Percentiles rank a stretch among this genome's conserved stretches.
These are phyloP conservation scores for Leptarthrus brevirostris DNA, from an alignment of 2,888 invertebrate species.

Conservation along the genomic window DNA sequence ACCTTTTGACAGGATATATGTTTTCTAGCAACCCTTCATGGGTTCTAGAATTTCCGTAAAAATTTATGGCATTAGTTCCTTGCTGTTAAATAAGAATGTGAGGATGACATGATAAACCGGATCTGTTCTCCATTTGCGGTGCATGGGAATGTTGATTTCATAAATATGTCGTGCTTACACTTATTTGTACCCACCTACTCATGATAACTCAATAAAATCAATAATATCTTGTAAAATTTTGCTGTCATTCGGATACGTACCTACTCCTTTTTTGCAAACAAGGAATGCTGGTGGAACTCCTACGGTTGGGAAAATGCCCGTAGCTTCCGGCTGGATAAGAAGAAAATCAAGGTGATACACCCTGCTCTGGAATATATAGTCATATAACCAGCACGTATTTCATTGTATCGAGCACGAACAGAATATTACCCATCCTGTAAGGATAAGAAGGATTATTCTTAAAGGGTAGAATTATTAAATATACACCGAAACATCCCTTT, in stretches of 20 bases:
- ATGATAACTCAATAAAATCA: conserved; percentile 41
- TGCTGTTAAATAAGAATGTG: conserved; percentile 16
- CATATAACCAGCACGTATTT: conserved; percentile 34
- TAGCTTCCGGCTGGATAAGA: conserved; percentile 9
- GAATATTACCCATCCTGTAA: conserved; percentile 12
- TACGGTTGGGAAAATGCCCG: neutral
- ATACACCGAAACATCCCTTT: neutral
- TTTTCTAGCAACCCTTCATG: neutral
- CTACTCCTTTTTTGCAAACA: neutral
- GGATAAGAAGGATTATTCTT: conserved; percentile 23
- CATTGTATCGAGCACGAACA: conserved; percentile 28
- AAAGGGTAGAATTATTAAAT: conserved; percentile 3
- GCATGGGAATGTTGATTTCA: conserved; percentile 2
- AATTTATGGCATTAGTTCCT: conserved; percentile 1
- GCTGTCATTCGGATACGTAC: neutral
- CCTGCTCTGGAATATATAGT: neutral
- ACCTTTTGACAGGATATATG: neutral
- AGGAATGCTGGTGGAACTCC: neutral
- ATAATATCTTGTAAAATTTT: conserved; percentile 10
- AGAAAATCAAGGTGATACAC: neutral
- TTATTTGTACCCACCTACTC: neutral
- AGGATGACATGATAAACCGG: neutral
- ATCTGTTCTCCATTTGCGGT: neutral
- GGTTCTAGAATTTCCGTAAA: conserved; percentile 19
- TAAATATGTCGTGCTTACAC: conserved; percentile 4